Conservation (phyloP, 2,888 invertebrate genomes). For the Tethea ocularis region DNA sequence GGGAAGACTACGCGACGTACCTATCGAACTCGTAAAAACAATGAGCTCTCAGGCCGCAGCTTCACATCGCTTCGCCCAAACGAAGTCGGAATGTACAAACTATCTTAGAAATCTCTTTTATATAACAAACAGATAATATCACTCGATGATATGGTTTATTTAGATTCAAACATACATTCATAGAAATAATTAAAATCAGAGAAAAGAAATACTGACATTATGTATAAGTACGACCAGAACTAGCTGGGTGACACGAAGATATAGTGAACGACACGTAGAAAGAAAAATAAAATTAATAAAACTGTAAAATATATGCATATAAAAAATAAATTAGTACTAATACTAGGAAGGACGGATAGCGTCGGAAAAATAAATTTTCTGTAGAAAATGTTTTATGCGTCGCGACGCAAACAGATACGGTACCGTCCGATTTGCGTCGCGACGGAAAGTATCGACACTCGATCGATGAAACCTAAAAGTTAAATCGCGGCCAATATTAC, state of each 20-base stretch:
- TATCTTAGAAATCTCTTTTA: constrained; percentile 39
- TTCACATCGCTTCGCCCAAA: constrained; percentile 11
- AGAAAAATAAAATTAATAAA: constrained; percentile 32
- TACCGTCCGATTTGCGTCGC: neutral
- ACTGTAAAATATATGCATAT: constrained; percentile 27
- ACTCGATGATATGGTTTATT: constrained; percentile 67
- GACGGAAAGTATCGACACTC: neutral
- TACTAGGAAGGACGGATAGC: constrained; percentile 57
- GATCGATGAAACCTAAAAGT: neutral
- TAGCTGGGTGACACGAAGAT: constrained; percentile 36
- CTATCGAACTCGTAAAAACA: neutral
- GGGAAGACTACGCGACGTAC: neutral
- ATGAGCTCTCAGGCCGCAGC: constrained; percentile 15
- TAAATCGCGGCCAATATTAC: neutral
- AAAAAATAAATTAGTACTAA: constrained; percentile 48
- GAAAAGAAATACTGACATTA: constrained; percentile 45
- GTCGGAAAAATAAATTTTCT: constrained; percentile 33
- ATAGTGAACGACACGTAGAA: constrained; percentile 32
- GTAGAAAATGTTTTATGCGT: constrained; percentile 1
- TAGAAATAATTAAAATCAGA: constrained; percentile 37
- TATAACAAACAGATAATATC: constrained; percentile 51
- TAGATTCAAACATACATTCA: constrained; percentile 40
- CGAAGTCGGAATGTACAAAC: constrained; percentile 48
- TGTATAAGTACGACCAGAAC: constrained; percentile 57
- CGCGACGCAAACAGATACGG: neutral